phyloP scores from a whole-genome alignment of 2,797 vertebrate species.

The Falco cherrug region DNA sequence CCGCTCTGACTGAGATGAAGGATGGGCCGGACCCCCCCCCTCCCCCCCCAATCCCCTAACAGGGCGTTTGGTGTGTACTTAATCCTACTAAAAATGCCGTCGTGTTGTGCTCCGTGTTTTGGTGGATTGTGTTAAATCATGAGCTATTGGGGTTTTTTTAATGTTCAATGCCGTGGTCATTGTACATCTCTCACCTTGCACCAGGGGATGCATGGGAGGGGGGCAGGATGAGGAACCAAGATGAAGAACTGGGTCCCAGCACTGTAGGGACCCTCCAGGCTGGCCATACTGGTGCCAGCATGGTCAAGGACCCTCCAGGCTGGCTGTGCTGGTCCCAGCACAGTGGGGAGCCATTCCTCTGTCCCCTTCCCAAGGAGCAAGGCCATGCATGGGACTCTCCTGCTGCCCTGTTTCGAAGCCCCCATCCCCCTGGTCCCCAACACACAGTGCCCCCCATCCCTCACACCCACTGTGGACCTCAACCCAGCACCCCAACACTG shows the following conservation, averaged over 20 bases:
- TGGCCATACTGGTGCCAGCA: neutral
- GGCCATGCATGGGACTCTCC: neutral
- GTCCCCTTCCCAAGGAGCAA: neutral
- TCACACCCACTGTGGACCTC: neutral
- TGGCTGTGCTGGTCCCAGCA: neutral
- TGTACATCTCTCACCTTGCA: neutral
- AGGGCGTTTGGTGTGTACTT: neutral
- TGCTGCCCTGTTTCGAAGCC: neutral
- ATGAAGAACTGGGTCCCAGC: neutral
- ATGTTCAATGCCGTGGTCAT: neutral
- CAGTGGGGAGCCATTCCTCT: neutral
- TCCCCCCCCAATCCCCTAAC: neutral
- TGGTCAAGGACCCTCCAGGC: neutral
- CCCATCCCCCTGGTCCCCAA: neutral
- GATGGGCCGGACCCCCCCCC: neutral
- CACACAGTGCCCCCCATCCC: neutral
- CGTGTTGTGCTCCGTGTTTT: neutral
- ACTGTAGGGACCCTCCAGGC: neutral
- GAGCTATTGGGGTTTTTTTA: neutral
- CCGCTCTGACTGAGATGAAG: slow-evolving; percentile 30
- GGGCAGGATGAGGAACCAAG: neutral
- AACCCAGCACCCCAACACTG: neutral
- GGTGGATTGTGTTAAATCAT: neutral
- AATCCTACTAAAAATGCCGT: neutral
- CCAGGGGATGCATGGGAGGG: neutral